Evolutionary conservation across 2,113 vertebrate species (phyloP), one percentile per base, ranked within the genome.

Genomic region (Nothoprocta pentlandii): DNA sequence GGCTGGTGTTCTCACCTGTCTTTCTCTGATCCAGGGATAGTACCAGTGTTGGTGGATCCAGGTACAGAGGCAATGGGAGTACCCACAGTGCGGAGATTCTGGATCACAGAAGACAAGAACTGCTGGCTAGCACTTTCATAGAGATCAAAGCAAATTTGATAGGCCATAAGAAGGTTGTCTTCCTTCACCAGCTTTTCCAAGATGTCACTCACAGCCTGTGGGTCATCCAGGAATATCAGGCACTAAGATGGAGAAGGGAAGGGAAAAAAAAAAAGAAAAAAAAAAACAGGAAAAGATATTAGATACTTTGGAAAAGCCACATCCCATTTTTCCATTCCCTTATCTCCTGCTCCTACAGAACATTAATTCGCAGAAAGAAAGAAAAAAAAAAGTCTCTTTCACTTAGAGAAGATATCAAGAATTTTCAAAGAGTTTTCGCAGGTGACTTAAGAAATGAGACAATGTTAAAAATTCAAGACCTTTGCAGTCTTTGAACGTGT

Each of bases 111-210:
- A 16, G 99, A 99, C 78, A 99, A 97, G 97, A 99, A 99, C 98
- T 99, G 99, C 97, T 99, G 99, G 96, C 99, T 99, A 32, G 99
- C 99, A 26, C 99, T 99, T 98, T 99, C 99, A 23, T 99, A 99
- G 71, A 99, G 97, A 96, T 99, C 99, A 90, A 99, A 99, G 93
- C 99, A 99, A 95, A 99, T 99, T 95, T 99, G 99, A 94, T 99
- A 99, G 39, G 99, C 99, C 99, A 99, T 99, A 73, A 99, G 98
- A 39, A 99, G 98, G 97, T 99, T 99, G 94, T 99, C 99, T 96
- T 99, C 99, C 94, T 99, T 99, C 87, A 99, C 99, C 88, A 99
- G 93, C 94, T 99, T 99, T 97, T 99, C 99, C 94, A 99, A 96
- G 92, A 99, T 99, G 96, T 99, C 99, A 30, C 99, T 99, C 73